Conservation (phyloP, 35 echinoderm and acorn worm species). For the Anneissia japonica region DNA sequence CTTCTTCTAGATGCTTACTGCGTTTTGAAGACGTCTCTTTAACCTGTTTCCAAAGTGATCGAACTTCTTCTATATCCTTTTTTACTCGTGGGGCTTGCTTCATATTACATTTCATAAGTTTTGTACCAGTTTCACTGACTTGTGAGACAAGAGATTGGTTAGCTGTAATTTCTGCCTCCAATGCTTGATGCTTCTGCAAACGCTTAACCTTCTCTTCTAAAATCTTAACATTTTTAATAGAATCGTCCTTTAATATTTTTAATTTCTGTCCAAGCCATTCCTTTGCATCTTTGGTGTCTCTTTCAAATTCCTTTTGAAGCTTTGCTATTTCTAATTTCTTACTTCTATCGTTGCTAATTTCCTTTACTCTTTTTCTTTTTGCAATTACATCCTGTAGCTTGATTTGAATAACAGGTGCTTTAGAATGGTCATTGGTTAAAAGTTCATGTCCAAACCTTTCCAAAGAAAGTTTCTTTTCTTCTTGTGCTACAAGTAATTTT, state of each 20-base stretch:
- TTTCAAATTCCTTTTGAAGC: slow-evolving; percentile 75
- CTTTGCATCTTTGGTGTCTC: slow-evolving; percentile 61
- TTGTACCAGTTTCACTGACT: slow-evolving; percentile 35
- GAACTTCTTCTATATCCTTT: slow-evolving; percentile 32
- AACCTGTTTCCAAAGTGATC: slow-evolving; percentile 57
- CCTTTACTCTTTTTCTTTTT: slow-evolving; percentile 1
- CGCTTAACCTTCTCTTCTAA: slow-evolving; percentile 86
- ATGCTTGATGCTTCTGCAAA: slow-evolving; percentile 87
- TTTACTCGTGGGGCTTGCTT: slow-evolving; percentile 40
- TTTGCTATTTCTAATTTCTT: slow-evolving; percentile 67
- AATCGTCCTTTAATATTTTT: slow-evolving; percentile 67
- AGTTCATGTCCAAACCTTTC: slow-evolving; percentile 50
- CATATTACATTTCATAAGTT: slow-evolving; percentile 40
- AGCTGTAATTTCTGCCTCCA: slow-evolving; percentile 86
- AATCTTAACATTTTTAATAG: slow-evolving; percentile 44
- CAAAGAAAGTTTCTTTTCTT: slow-evolving; percentile 78
- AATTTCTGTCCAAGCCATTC: slow-evolving; percentile 74
- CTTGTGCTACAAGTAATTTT: slow-evolving; percentile 75
- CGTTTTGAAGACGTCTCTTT: slow-evolving; percentile 48
- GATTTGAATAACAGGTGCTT: slow-evolving; percentile 37
- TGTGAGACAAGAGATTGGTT: slow-evolving; percentile 64
- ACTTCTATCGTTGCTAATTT: slow-evolving; percentile 58
- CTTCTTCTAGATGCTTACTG: slow-evolving; percentile 70
- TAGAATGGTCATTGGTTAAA: slow-evolving; percentile 32
- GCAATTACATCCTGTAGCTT: slow-evolving; percentile 23